Evolutionary conservation across 2,797 vertebrate genomes (phyloP).

Genomic region (Picus viridis): DNA sequence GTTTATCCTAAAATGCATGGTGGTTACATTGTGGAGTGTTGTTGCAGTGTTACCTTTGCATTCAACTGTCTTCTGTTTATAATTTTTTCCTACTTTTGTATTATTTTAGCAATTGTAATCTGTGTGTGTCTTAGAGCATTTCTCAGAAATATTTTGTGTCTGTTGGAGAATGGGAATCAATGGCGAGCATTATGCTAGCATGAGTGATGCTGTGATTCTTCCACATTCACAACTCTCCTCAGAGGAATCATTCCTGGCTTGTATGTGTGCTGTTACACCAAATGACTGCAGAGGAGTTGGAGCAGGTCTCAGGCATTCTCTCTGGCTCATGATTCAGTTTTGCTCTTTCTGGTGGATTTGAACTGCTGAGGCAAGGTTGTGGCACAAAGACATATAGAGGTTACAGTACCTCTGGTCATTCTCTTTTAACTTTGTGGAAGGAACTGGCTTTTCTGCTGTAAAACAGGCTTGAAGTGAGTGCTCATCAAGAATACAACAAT

Average conservation of each 20-base stretch:
- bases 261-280: not conserved
- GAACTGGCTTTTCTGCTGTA: not conserved
- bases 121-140: not conserved
- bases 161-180: not conserved
- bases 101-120: not conserved
- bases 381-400: fast-evolving
- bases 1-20: not conserved
- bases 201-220: not conserved
- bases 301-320: not conserved
- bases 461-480: not conserved
- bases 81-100: not conserved
- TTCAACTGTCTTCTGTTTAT: not conserved
- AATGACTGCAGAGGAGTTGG: not conserved
- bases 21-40: not conserved
- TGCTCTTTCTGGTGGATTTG: not conserved
- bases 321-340: not conserved
- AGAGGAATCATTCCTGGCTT: not conserved
- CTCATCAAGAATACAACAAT: not conserved
- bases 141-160: not conserved
- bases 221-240: not conserved
- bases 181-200: not conserved
- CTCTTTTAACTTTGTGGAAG: not conserved
- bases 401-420: fast-evolving
- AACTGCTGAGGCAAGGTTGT: not conserved
- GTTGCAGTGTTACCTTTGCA: not conserved